Evolutionary conservation across 2,113 vertebrate genomes (phyloP).

Genomic region (Vulpes vulpes): DNA sequence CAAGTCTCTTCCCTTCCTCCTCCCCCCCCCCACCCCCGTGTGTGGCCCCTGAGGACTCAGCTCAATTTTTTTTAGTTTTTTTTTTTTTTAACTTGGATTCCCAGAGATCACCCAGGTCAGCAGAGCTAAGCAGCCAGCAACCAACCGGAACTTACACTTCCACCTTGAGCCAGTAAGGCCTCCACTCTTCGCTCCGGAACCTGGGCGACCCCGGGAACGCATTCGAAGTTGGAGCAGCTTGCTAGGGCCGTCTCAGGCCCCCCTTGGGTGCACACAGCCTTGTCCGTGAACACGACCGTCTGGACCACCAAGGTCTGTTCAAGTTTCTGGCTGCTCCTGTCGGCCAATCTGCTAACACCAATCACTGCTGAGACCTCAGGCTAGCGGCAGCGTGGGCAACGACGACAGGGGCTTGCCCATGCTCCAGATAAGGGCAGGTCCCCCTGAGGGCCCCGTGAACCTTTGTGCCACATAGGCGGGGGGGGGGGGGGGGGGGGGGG

Average conservation of each 20-base stretch:
- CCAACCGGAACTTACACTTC: not conserved
- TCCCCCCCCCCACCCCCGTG: not conserved
- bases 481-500: not conserved
- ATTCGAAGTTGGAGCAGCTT: not conserved
- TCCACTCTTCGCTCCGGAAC: not conserved
- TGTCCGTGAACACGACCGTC: conserved; percentile 25
- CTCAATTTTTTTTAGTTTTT: not conserved
- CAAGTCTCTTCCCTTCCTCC: not conserved
- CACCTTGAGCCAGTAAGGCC: not conserved
- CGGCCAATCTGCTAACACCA: not conserved
- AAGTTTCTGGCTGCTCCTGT: not conserved
- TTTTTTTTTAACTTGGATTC: conserved; percentile 40
- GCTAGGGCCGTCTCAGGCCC: not conserved
- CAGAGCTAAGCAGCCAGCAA: conserved; percentile 11
- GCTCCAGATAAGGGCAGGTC: not conserved
- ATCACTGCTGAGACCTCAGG: not conserved
- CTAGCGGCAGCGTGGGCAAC: not conserved
- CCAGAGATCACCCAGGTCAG: not conserved
- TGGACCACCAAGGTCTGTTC: not conserved
- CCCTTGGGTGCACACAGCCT: not conserved
- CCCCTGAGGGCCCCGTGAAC: not conserved
- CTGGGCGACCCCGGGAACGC: not conserved
- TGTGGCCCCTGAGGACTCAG: not conserved
- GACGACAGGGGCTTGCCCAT: not conserved
- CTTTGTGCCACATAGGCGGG: not conserved